Conservation (phyloP, 2,797 vertebrate genomes). For the Rhinella marina region DNA sequence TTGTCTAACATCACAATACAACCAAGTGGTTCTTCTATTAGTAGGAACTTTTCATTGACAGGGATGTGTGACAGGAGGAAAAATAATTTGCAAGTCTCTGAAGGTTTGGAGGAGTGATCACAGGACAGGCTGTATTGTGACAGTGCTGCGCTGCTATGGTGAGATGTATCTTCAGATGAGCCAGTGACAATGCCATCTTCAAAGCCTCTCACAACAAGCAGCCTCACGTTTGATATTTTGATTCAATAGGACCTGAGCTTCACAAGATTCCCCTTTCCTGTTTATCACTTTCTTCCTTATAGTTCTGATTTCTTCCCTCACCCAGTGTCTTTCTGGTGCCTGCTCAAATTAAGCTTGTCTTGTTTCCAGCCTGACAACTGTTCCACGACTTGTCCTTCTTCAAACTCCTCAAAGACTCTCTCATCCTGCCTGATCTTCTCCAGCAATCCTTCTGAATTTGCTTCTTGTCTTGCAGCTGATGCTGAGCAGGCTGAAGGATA, state of each 20-base stretch:
- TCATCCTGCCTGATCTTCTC: slow-evolving; percentile 56
- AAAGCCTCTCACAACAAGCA: too few species aligned
- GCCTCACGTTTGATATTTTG: too few species aligned
- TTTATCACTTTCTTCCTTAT: too few species aligned
- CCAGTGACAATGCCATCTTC: too few species aligned
- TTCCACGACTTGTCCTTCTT: slow-evolving; percentile 54
- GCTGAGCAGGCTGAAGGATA: slow-evolving; percentile 41
- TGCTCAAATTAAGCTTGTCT: slow-evolving; percentile 61
- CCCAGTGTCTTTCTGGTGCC: slow-evolving; percentile 60
- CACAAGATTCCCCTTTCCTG: too few species aligned
- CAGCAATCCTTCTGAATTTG: slow-evolving; percentile 58
- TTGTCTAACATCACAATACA: too few species aligned
- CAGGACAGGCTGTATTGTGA: slow-evolving; percentile 61
- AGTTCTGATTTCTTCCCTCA: too few species aligned
- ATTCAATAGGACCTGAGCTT: too few species aligned
- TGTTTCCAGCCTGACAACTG: slow-evolving; percentile 56
- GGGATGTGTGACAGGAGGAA: slow-evolving; percentile 21
- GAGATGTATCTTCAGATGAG: slow-evolving; percentile 61
- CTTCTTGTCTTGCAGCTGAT: slow-evolving; percentile 53
- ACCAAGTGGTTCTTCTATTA: slow-evolving; percentile 43
- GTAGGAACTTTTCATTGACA: slow-evolving; percentile 60
- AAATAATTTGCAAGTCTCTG: slow-evolving; percentile 61
- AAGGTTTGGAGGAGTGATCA: slow-evolving; percentile 63
- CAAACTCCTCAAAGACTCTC: slow-evolving; percentile 56
- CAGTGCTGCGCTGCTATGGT: slow-evolving; percentile 61